Base-by-base conservation (phyloP, 1,140 invertebrate species). In the Cherax destructor region DNA sequence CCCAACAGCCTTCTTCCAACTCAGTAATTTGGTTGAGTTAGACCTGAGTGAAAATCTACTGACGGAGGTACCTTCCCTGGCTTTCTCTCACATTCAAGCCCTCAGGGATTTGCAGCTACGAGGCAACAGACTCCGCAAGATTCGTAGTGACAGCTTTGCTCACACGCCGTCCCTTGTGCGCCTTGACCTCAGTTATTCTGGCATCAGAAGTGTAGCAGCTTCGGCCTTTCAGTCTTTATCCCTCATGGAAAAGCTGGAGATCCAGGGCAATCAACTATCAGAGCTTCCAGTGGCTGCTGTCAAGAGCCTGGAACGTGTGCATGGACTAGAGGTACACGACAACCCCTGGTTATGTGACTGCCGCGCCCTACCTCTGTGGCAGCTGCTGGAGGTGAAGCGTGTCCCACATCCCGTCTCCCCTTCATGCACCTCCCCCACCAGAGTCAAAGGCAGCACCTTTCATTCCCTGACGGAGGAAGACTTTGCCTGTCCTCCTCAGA, bases 21-120 rank as follows among this genome's bases (percentile, higher is more conserved):
- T 99, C 30, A 97, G 97, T 7, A 98, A 98, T 94, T 95, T 99
- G 21, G 97, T 98, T 3, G 98, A 98, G 94, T 95, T 99, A 91
- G 98, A 99, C 95, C 95, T 99, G 1, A 97, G 97, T 21, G 96
- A 97, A 92, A 99, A 99, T 94, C 95, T 96, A 83, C 95, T 98
- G 92, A 96, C 96, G 52, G 94, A 95, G 0, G 96, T 98, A 92
- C 97, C 97, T 41, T 96, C 96, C 18, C 94, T 95, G 81, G 97
- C 97, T 56, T 97, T 98, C 93, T 95, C 95, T 61, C 96, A 97
- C 93, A 96, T 96, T 1, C 97, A 97, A 0, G 97, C 97, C 91
- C 95, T 99, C 50, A 91, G 94, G 47, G 95, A 97, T 91, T 95
- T 99, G 6, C 96, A 96, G 49, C 94, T 99, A 21, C 95, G 97